Conservation (phyloP, 2,888 invertebrate species). For the Cistogaster globosa region DNA sequence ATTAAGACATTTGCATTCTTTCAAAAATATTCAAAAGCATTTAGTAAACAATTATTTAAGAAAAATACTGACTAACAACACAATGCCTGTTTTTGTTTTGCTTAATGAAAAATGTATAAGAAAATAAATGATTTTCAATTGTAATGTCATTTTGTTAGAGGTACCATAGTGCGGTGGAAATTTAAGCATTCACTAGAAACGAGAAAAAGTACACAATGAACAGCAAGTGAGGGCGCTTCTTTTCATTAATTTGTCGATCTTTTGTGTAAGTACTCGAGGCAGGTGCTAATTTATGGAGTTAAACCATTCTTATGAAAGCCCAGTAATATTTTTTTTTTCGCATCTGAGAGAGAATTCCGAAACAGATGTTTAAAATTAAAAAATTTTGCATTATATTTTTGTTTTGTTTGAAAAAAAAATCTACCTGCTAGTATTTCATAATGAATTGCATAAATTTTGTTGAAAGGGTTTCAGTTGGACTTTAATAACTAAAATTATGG, state of each 20-base stretch:
- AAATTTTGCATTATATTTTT: background rate
- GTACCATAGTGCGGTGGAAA: slow-evolving; percentile 27
- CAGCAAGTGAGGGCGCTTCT: slow-evolving; percentile 51
- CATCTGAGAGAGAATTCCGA: background rate
- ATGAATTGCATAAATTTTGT: background rate
- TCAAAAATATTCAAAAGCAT: slow-evolving; percentile 14
- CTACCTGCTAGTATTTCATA: background rate
- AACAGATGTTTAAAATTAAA: slow-evolving; percentile 34
- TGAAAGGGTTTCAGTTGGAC: slow-evolving; percentile 15
- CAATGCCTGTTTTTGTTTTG: background rate
- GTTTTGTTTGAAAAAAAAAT: background rate
- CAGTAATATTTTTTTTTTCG: slow-evolving; percentile 41
- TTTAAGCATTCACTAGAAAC: background rate
- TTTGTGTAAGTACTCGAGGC: slow-evolving; percentile 35
- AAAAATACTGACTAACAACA: background rate
- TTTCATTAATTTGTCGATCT: slow-evolving; percentile 13
- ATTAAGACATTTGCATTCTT: slow-evolving; percentile 33
- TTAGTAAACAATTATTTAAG: slow-evolving; percentile 40
- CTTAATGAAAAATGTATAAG: slow-evolving; percentile 25
- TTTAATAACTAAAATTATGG: too few species aligned
- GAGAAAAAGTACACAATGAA: slow-evolving; percentile 25
- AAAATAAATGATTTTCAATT: slow-evolving; percentile 40
- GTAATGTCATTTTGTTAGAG: slow-evolving; percentile 8
- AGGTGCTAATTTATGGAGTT: slow-evolving; percentile 61
- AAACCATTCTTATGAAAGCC: slow-evolving; percentile 36